Evolutionary conservation across 2,113 vertebrate species (phyloP), one percentile per base, ranked within the genome.

Genomic region (Paralichthys olivaceus): DNA sequence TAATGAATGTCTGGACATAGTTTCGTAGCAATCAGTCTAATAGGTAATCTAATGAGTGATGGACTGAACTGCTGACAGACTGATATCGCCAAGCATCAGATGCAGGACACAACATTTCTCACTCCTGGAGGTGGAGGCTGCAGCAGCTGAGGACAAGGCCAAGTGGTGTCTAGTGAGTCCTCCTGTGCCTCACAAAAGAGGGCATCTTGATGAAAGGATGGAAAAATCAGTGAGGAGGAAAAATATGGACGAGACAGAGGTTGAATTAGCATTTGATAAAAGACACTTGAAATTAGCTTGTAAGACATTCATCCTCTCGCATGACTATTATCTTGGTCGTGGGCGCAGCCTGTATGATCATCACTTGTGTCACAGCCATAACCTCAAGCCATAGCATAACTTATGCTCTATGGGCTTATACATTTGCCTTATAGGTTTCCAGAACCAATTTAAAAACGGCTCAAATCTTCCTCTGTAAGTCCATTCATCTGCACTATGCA

Each of bases 401-500:
- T 67, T 72, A 37, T 81, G 60, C 53, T 79, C 53, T 56, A 62
- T 22, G 59, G 68, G 75, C 69, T 80, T 62, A 70, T 66, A 74
- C 62, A 53, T 89, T 75, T 65, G 61, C 68, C 63, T 82, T 70
- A 75, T 75, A 71, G 76, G 64, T 80, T 89, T 19, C 71, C 80
- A 72, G 77, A 86, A 84, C 83, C 81, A 84, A 79, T 91, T 86
- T 67, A 65, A 84, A 87, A 90, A 87, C 74, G 84, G 61, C 66
- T 79, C 66, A 77, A 70, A 77, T 82, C 67, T 66, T 77, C 66
- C 69, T 22, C 7, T 37, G 62, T 61, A 69, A 79, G 69, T 75
- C 73, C 70, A 91, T 93, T 86, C 84, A 88, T 90, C 90, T 85
- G 59, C 73, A 79, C 87, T 79, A 86, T 77, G 84, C 83, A 90